A percentile compares a stretch with the other conserved stretches of the same genome.
Evolutionary conservation across 2,888 invertebrate species (phyloP).

Genomic region (Glomeris marginata): DNA sequence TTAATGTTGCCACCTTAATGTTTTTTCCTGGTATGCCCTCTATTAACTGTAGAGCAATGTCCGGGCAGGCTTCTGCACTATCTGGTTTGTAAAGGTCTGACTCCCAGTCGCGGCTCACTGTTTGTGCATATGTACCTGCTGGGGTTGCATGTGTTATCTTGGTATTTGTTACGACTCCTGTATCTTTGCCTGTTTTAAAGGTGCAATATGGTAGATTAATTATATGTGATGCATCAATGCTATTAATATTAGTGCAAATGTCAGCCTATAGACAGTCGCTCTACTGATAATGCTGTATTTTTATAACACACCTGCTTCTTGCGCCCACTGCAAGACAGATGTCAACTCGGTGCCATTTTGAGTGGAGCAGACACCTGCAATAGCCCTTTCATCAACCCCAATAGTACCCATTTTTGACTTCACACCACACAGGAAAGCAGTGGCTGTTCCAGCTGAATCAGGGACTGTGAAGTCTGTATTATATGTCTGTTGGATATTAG

Average conservation of each 20-base stretch:
- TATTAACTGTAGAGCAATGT: slow-evolving; percentile 67
- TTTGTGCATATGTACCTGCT: slow-evolving; percentile 60
- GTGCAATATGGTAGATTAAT: no score
- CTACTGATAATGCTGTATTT: no score
- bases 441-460: slow-evolving; percentile 77
- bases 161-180: slow-evolving; percentile 78
- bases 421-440: slow-evolving; percentile 68
- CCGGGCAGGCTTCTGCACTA: slow-evolving; percentile 43
- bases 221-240: no score
- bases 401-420: slow-evolving; percentile 65
- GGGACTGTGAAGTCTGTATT: slow-evolving; percentile 72
- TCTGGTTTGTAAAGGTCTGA: slow-evolving; percentile 53
- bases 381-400: slow-evolving; percentile 53
- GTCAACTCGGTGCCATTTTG: slow-evolving; percentile 43
- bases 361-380: slow-evolving; percentile 45
- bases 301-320: slow-evolving; percentile 56
- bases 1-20: no score
- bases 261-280: no score
- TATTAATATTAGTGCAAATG: no score
- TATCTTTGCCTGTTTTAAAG: slow-evolving; percentile 22
- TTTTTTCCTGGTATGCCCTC: slow-evolving; percentile 61
- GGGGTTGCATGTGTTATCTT: slow-evolving; percentile 81
- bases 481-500: slow-evolving; percentile 59
- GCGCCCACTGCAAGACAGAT: slow-evolving; percentile 55
- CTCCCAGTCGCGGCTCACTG: slow-evolving; percentile 66